Conservation (phyloP, 2,888 invertebrate species). For the Anticlea derivata region DNA sequence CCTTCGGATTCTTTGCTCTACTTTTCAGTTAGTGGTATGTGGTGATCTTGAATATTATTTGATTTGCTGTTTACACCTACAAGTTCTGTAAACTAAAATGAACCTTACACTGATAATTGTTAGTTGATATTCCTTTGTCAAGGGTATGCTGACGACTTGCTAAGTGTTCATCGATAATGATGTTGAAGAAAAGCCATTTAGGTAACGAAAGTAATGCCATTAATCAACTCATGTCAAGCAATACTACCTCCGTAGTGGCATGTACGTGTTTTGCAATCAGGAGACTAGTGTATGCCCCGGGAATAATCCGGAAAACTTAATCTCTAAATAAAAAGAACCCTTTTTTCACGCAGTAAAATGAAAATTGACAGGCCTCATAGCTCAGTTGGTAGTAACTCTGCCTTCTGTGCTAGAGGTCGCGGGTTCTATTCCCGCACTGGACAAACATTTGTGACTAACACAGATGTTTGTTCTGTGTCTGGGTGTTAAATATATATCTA, state of each 20-base stretch:
- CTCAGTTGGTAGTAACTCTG: no score
- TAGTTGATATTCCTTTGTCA: not conserved
- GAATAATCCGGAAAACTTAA: not conserved
- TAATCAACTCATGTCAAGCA: slow-evolving; percentile 26
- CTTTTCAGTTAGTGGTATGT: slow-evolving; percentile 6
- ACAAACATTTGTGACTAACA: no score
- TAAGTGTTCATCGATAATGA: slow-evolving; percentile 1
- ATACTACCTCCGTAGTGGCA: not conserved
- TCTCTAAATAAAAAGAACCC: not conserved
- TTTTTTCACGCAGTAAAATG: no score
- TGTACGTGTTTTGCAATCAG: slow-evolving; percentile 9
- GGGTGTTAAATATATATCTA: no score
- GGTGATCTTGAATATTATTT: slow-evolving; percentile 4
- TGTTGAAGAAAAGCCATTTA: slow-evolving; percentile 27
- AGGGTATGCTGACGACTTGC: not conserved
- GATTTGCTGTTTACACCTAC: not conserved
- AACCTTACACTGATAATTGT: not conserved
- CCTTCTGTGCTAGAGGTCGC: no score
- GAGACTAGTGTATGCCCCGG: not conserved
- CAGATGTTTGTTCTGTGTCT: no score
- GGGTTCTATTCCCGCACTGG: no score
- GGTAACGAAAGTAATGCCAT: slow-evolving; percentile 18
- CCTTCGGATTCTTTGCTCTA: slow-evolving; percentile 14
- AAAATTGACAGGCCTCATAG: no score
- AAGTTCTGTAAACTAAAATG: not conserved